Evolutionary conservation across 2,797 vertebrate species (phyloP).

Genomic region (Aphelocoma californica): DNA sequence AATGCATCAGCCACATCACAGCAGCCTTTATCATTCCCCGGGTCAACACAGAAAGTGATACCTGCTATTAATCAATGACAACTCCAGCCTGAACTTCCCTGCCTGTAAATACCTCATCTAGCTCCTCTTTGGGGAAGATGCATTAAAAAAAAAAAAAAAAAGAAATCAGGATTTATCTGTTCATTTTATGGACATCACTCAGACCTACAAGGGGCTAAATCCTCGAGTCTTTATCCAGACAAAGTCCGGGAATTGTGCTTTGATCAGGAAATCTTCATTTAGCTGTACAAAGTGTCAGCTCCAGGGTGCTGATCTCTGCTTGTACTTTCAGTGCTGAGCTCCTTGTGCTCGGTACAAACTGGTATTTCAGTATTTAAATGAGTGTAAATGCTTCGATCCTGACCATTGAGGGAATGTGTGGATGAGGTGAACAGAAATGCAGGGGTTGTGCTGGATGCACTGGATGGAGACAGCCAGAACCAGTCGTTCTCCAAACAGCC

Average conservation of each 20-base stretch:
- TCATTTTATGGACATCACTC: background rate
- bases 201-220: background rate
- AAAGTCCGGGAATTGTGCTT: background rate
- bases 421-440: background rate
- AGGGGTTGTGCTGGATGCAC: background rate
- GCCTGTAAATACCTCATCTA: conserved; percentile 31
- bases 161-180: background rate
- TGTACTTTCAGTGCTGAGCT: background rate
- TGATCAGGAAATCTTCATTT: background rate
- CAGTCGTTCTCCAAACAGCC: background rate
- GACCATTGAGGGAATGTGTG: background rate
- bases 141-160: background rate
- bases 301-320: background rate
- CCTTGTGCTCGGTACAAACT: background rate
- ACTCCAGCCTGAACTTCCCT: conserved; percentile 5
- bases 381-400: background rate
- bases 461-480: background rate
- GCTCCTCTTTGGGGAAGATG: background rate
- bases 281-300: background rate
- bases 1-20: conserved; percentile 13
- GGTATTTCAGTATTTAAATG: background rate
- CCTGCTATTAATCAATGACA: conserved; percentile 36
- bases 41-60: conserved; percentile 8
- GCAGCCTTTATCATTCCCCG: background rate
- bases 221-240: background rate